Evolutionary conservation across 2,113 vertebrate species (phyloP).

Genomic region (Gulo gulo): DNA sequence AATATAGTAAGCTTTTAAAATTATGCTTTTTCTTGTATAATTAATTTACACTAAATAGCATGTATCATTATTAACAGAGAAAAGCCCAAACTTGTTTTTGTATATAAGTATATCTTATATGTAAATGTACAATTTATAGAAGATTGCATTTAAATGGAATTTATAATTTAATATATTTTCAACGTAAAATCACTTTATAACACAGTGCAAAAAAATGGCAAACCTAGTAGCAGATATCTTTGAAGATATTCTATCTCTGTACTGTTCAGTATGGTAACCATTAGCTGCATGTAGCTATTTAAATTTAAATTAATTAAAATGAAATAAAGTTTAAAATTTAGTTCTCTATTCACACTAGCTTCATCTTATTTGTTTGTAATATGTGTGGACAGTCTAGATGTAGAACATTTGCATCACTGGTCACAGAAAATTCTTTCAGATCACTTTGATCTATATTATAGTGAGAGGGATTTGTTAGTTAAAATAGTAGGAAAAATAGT

Average conservation of each 20-base stretch:
- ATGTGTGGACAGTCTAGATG: neutral
- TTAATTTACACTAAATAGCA: neutral
- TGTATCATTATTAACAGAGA: neutral
- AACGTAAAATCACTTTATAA: neutral
- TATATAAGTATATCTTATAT: neutral
- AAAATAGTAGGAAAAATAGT: neutral
- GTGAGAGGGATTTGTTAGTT: neutral
- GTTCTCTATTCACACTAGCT: neutral
- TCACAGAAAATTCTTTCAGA: neutral
- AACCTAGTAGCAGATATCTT: neutral
- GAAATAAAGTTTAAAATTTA: neutral
- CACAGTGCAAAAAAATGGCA: neutral
- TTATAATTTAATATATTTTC: neutral
- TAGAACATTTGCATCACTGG: neutral
- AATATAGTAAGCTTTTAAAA: neutral
- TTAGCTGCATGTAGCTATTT: neutral
- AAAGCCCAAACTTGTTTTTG: neutral
- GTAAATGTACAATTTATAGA: neutral
- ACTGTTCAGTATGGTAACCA: neutral
- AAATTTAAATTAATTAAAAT: conserved; percentile 14
- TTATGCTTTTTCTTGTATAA: neutral
- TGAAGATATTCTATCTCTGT: neutral
- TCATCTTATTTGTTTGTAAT: neutral
- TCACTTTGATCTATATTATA: neutral
- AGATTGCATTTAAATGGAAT: conserved; percentile 9